Base-by-base conservation (phyloP, 2,888 invertebrate genomes). In the Conus canariensis region DNA sequence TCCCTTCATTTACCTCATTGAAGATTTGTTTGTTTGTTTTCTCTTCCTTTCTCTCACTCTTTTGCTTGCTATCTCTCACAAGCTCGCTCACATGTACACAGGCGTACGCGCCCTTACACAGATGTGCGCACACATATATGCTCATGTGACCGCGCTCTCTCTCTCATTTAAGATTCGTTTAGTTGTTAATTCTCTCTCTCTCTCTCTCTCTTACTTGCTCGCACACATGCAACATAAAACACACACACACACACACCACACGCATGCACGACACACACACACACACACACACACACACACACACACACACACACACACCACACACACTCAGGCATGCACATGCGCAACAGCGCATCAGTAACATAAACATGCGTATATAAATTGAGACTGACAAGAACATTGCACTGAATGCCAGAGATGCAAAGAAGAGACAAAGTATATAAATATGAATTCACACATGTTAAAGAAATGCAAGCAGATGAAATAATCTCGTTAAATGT, bases 211-310 rank as follows among this genome's bases (percentile, higher is more conserved):
- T 14, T 30, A 80, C 30, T 8, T 45, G 45, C 80, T 45, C 45
- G 22, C 30, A 80, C 80, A 80, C 80, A 77, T 5, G 16, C 77
- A 77, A 8, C 25, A 25, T 16, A 10, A 30, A 25, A 30, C 80
- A 80, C 80, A 80, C 80, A 80, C 80, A 80, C 80, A 77, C 80
- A 80, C 80, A 80, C 30, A 80, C 6, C 80, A 80, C 80, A 80
- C 80, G 4, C 70, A 22, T 9, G 7, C n/a, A 74, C n/a, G n/a
- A 7, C 4, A 4, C 0, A 30, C 10, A 80, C 80, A 80, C 80
- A 80, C 30, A 3, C 80, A 80, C 30, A 3, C 80, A 80, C 77
- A 25, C 77, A n/a, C n/a, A n/a, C n/a, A n/a, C n/a, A 77, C 77
- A 30, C 80, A 80, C 80, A 80, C 80, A 80, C 80, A 80, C 80